phyloP scores from a whole-genome alignment of 2,797 vertebrate genomes.

The Simalia tracyae region DNA sequence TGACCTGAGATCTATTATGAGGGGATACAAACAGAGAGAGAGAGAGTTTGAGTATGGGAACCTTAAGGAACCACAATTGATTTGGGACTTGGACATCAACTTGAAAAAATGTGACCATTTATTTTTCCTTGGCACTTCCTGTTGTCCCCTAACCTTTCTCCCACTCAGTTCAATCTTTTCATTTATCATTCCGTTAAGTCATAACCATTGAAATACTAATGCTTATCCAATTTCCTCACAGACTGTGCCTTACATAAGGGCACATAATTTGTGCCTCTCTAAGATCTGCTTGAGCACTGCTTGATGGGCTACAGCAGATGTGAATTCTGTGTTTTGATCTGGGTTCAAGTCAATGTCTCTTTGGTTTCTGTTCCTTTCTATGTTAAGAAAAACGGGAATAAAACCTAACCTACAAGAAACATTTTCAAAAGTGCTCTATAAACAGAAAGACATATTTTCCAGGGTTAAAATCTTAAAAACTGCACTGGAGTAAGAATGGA shows the following conservation, averaged over 20 bases:
- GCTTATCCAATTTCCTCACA: not conserved
- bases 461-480: not conserved
- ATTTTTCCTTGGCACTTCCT: conserved; percentile 35
- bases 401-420: not conserved
- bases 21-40: not conserved
- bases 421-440: not conserved
- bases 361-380: not conserved
- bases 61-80: conserved; percentile 33
- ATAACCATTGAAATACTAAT: not conserved
- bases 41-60: conserved; percentile 25
- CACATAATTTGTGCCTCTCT: not conserved
- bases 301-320: not conserved
- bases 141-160: conserved; percentile 38
- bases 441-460: not conserved
- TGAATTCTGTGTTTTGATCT: not conserved
- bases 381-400: not conserved
- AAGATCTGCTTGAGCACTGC: not conserved
- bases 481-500: not conserved
- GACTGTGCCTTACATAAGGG: not conserved
- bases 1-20: conserved; percentile 12
- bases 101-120: conserved; percentile 39
- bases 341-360: not conserved
- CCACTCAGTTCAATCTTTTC: conserved; percentile 27
- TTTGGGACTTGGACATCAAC: conserved; percentile 27
- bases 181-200: conserved; percentile 31